Base-by-base conservation (phyloP, 92 coral and sea anemone genomes). In the Nematostella vectensis region DNA sequence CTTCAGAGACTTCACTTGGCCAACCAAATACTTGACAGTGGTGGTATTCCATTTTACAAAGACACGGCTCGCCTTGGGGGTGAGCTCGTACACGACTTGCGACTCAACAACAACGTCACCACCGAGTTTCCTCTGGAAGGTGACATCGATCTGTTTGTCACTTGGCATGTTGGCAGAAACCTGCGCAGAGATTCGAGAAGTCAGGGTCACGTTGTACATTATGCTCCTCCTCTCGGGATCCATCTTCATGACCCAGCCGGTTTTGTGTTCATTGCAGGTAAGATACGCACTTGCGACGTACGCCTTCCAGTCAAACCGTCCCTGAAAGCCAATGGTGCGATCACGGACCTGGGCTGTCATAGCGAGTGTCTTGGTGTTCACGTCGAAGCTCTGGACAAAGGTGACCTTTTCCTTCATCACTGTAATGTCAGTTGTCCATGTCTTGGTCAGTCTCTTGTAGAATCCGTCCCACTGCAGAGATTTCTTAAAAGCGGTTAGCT, bases 241-340 rank as follows among this genome's bases (percentile, higher is more conserved):
- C 53, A 80, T 58, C 31, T 56, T 71, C 20, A 85, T 58, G 57
- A 74, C 75, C 95, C 88, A 85, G 1, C 95, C 95, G 36, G 69
- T 71, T 60, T 43, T 67, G 61, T 67, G 54, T 40, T 76, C 59
- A 47, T 80, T 69, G 52, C 74, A 80, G 18, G 70, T 78, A 44
- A 76, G 56, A 39, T 81, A 76, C 26, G 84, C 71, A 70, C 95
- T 80, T 27, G 73, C 84, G 19, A 83, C 77, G 33, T 40, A 67
- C 39, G 79, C 75, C 42, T 76, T 85, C 88, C 82, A 81, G 68
- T 85, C 95, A 54, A 85, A 80, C 52, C 95, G 67, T 13, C 95
- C 88, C 15, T 69, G 66, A 31, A 80, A 80, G 19, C 95, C 95
- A 49, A 76, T 44, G 8, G 77, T 76, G 27, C 88, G 80, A 53